A percentile compares a stretch with the other conserved stretches of the same genome.
These are phyloP conservation scores for Carduelis carduelis DNA, from an alignment of 2,797 vertebrate genomes.

Conservation along the genomic window DNA sequence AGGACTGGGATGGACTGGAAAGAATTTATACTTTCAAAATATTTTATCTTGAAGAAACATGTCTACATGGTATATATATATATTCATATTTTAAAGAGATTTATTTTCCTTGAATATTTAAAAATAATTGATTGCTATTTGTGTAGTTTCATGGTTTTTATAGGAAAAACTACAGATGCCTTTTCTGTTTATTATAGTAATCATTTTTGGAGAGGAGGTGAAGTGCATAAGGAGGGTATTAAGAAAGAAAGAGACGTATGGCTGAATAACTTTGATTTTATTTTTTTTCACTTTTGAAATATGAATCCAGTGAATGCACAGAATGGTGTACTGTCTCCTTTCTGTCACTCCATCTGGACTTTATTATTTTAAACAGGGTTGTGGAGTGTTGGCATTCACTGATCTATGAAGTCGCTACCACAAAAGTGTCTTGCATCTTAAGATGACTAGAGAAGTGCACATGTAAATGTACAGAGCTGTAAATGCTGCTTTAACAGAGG, in stretches of 20 bases:
- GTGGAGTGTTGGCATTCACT: slow-evolving; percentile 46
- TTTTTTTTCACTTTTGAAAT: slow-evolving; percentile 70
- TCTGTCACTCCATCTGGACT: slow-evolving; percentile 72
- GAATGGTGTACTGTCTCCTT: slow-evolving; percentile 62
- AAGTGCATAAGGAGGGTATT: slow-evolving; percentile 67
- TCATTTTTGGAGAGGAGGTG: neutral
- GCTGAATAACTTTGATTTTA: slow-evolving; percentile 62
- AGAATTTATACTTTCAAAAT: neutral
- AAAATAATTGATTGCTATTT: neutral
- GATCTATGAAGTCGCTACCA: slow-evolving; percentile 58
- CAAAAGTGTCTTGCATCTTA: slow-evolving; percentile 29
- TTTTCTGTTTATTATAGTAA: slow-evolving; percentile 7
- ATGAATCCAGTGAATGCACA: slow-evolving; percentile 51
- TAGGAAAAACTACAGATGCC: neutral
- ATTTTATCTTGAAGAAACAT: neutral
- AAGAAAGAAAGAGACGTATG: slow-evolving; percentile 52
- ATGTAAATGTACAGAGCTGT: neutral
- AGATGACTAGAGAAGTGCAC: slow-evolving; percentile 22
- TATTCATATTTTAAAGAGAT: neutral
- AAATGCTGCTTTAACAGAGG: slow-evolving; percentile 25
- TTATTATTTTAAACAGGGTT: slow-evolving; percentile 68
- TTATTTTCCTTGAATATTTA: neutral
- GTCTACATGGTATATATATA: neutral
- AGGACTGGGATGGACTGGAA: neutral
- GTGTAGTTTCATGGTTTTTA: neutral